Percentiles rank a stretch among this genome's conserved stretches.
phyloP scores from a whole-genome alignment of 2,113 vertebrate genomes.

The Gopherus evgoodei region DNA sequence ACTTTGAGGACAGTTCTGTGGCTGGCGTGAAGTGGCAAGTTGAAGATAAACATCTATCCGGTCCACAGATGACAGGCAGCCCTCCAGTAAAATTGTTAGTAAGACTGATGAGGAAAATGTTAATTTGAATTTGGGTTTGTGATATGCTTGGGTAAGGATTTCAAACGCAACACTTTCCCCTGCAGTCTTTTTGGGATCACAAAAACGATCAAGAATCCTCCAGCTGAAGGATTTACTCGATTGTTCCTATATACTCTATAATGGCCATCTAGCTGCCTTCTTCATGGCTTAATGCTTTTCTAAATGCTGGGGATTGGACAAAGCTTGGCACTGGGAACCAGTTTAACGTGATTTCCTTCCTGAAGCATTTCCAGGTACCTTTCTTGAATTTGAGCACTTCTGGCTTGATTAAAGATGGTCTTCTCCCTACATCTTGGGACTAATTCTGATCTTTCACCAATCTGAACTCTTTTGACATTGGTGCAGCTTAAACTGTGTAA shows the following conservation, averaged over 20 bases:
- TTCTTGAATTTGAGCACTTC: constrained; percentile 31
- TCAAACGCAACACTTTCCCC: not conserved
- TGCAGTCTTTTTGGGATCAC: not conserved
- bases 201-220: not conserved
- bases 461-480: constrained; percentile 56
- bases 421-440: not conserved
- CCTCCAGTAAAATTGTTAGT: not conserved
- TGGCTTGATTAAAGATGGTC: constrained; percentile 43
- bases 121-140: constrained; percentile 32
- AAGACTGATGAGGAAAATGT: not conserved
- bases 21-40: not conserved
- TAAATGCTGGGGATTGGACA: not conserved
- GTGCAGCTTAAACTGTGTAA: constrained; percentile 55
- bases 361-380: constrained; percentile 12
- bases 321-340: not conserved
- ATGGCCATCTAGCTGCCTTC: not conserved
- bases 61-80: not conserved
- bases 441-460: constrained; percentile 20
- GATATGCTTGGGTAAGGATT: not conserved
- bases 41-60: not conserved
- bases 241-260: not conserved
- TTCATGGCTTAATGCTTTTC: constrained; percentile 7
- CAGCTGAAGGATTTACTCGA: not conserved
- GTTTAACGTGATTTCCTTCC: not conserved
- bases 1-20: constrained; percentile 3